Evolutionary conservation across 2,113 vertebrate genomes (phyloP), one percentile per base, ranked within the genome.

Genomic region (Microcebus jonahi): DNA sequence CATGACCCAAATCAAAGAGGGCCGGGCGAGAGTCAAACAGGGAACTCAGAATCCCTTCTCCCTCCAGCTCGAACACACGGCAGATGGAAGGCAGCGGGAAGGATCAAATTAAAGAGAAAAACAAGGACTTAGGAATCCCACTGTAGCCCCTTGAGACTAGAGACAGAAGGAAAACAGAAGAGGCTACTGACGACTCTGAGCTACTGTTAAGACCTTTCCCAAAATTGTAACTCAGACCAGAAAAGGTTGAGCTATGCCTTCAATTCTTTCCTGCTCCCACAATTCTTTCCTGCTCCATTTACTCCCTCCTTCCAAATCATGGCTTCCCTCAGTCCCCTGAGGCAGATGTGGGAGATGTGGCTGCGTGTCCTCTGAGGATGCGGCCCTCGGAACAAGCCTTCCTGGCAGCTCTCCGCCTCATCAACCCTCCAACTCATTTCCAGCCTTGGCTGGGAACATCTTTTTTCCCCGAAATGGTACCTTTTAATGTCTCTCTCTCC

Each of bases 361-460:
- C 75, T 36, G 1, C 76, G 53, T 25, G 79, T 87, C 82, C 93
- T 89, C 84, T 82, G 96, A 96, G 90, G 57, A 87, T 21, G 23
- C 65, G 13, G 39, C 70, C 84, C 80, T n/a, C 39, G 0, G 20
- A 73, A 84, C 63, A 3, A 55, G 87, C 71, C 55, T 88, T 80
- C 70, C n/a, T 65, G 0, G 0, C 88, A 82, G 92, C 92, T 88
- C 97, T 97, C 92, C 1, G 91, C 96, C 97, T 97, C 97, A 97
- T 97, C 97, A 96, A 97, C 97, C 88, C 95, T 96, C 97, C 96
- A 97, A 67, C 96, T 97, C 97, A 97, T 98, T 97, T 96, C 95
- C 97, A 96, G 45, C 67, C 95, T 86, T 88, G 82, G 96, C 94
- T 96, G 95, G 82, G 97, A 91, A 79, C 96, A 75, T 91, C 94